Evolutionary conservation across 2,113 vertebrate species (phyloP).

Genomic region (Lophochroa leadbeateri): DNA sequence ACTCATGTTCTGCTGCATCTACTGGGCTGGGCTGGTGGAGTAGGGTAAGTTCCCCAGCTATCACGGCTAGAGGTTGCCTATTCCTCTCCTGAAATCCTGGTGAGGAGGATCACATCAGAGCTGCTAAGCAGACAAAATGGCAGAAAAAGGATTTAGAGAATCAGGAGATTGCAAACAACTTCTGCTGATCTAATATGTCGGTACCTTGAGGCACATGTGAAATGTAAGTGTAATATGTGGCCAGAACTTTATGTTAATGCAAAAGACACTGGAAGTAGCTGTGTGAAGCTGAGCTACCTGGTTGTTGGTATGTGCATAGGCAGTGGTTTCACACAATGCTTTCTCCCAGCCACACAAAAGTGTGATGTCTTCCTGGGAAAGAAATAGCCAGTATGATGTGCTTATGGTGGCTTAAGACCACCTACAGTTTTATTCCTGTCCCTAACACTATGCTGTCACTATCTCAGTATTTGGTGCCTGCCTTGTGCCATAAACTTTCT

Average conservation of each 20-base stretch:
- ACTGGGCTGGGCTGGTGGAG: neutral
- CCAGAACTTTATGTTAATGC: neutral
- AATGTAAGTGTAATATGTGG: neutral
- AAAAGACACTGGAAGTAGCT: neutral
- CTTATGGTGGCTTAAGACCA: neutral
- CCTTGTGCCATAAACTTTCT: neutral
- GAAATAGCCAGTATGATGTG: neutral
- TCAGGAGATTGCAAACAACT: neutral
- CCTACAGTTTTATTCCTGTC: neutral
- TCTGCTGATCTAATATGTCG: neutral
- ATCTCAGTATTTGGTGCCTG: neutral
- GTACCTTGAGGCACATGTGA: neutral
- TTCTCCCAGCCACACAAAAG: neutral
- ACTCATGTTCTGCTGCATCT: neutral
- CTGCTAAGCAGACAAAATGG: neutral
- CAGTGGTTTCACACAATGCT: neutral
- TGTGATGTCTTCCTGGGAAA: neutral
- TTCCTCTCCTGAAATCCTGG: neutral
- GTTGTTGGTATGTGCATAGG: neutral
- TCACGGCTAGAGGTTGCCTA: neutral
- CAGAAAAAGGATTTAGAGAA: neutral
- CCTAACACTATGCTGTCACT: neutral
- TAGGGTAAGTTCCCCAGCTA: neutral
- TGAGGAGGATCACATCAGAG: neutral
- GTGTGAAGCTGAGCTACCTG: neutral